Percentiles rank a stretch among this genome's conserved stretches.
Evolutionary conservation across 2,888 invertebrate species (phyloP).

Genomic region (Pammene aurita): DNA sequence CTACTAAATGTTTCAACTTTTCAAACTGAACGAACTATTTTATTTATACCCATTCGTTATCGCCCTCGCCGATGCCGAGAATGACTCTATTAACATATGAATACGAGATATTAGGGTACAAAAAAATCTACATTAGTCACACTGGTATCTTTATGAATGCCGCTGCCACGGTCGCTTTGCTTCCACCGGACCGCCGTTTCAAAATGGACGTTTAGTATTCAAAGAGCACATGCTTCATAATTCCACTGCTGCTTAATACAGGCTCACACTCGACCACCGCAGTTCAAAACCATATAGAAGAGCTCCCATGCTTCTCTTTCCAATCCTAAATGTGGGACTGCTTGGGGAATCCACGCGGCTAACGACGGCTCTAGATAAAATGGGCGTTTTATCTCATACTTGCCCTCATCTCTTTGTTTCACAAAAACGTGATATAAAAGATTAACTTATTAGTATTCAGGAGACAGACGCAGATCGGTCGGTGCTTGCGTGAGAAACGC

Average conservation of each 20-base stretch:
- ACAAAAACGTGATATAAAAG: constrained; percentile 81
- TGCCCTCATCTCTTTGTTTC: constrained; percentile 79
- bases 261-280: constrained; percentile 74
- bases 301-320: constrained; percentile 50
- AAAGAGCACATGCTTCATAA: constrained; percentile 78
- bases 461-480: constrained; percentile 62
- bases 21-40: constrained; percentile 21
- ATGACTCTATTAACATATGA: constrained; percentile 66
- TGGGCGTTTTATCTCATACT: constrained; percentile 70
- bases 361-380: constrained; percentile 56
- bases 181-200: constrained; percentile 61
- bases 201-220: constrained; percentile 76
- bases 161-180: constrained; percentile 53
- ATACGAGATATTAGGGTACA: constrained; percentile 48
- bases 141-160: constrained; percentile 56
- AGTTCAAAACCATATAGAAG: constrained; percentile 58
- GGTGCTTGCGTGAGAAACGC: constrained; percentile 65
- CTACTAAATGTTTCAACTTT: constrained; percentile 26
- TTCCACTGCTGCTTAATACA: constrained; percentile 78
- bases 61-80: constrained; percentile 46
- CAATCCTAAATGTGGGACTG: constrained; percentile 47
- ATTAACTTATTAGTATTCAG: constrained; percentile 82
- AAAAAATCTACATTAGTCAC: constrained; percentile 63
- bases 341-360: constrained; percentile 45
- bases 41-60: constrained; percentile 41